Base-by-base conservation (phyloP, 2,888 invertebrate species). In the Stenodera caucasica region DNA sequence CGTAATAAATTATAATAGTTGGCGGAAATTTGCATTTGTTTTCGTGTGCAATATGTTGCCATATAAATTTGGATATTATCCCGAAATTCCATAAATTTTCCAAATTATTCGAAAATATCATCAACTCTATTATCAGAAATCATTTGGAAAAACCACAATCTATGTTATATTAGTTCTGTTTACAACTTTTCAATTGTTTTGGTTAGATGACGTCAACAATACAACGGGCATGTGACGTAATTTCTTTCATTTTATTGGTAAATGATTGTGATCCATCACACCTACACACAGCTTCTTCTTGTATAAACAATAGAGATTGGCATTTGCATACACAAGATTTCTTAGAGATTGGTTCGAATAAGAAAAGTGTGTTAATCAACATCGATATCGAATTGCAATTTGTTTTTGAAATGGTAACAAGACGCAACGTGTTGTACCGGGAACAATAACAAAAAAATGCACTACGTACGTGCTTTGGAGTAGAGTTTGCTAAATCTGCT, bases 251-350 rank as follows among this genome's bases (percentile, higher is more conserved):
- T 18, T 45, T 45, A 45, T 45, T 45, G 45, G 45, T 45, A 45
- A 45, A 45, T 45, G 45, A 21, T 45, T 4, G 45, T 45, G 21
- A 45, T 45, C 21, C 21, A 45, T 45, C 45, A 45, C 45, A 45
- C 45, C 21, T 21, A 21, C 15, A 37, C 45, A 45, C 40, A 45
- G 12, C 21, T 45, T 45, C 11, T 14, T 15, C 9, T 12, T 5
- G 11, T 9, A 21, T 21, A 18, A 40, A 40, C 40, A 40, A 14
- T 40, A 15, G 4, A 40, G 5, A n/a, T 33, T 12, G n/a, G 26
- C 26, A 7, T 3, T 26, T n/a, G n/a, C n/a, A n/a, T n/a, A n/a
- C n/a, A n/a, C n/a, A n/a, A n/a, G n/a, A n/a, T n/a, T n/a, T n/a
- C n/a, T n/a, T n/a, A n/a, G n/a, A n/a, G n/a, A n/a, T n/a, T n/a